These are phyloP conservation scores for Microctonus aethiopoides DNA, from an alignment of 2,888 invertebrate genomes.

Conservation along the genomic window DNA sequence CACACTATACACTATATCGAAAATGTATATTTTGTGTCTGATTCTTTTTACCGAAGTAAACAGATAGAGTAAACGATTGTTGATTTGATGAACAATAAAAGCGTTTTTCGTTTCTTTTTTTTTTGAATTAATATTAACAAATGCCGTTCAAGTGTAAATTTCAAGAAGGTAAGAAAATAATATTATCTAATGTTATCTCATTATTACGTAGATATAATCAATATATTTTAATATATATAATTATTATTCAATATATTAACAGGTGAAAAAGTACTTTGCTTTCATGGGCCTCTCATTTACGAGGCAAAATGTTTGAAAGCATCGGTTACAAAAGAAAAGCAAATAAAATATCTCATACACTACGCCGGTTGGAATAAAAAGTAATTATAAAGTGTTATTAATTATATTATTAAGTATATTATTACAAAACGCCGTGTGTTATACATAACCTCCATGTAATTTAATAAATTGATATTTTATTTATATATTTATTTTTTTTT, in stretches of 20 bases:
- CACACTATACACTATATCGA: not conserved
- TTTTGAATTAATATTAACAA: constrained; percentile 34
- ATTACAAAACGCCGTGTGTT: no score
- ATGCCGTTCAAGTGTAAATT: constrained; percentile 80
- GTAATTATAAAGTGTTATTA: no score
- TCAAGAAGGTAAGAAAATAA: constrained; percentile 73
- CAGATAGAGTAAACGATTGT: constrained; percentile 5
- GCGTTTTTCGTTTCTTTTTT: not conserved
- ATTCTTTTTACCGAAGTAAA: constrained; percentile 8
- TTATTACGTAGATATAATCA: not conserved
- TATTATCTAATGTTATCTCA: not conserved
- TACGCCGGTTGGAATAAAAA: constrained; percentile 99
- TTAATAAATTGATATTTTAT: no score
- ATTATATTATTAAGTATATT: no score
- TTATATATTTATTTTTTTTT: not conserved
- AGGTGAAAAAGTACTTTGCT: constrained; percentile 93
- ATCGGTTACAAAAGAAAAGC: constrained; percentile 85
- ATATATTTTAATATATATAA: not conserved
- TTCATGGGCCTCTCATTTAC: constrained; percentile 95
- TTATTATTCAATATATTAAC: constrained; percentile 52
- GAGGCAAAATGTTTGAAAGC: constrained; percentile 95
- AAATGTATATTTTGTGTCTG: not conserved
- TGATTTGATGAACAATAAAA: not conserved
- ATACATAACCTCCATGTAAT: not conserved
- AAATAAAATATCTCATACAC: constrained; percentile 91